A percentile compares a stretch with the other conserved stretches of the same genome.
These are phyloP conservation scores for Hyperoplus immaculatus DNA, from an alignment of 2,797 vertebrate species.

Conservation along the genomic window DNA sequence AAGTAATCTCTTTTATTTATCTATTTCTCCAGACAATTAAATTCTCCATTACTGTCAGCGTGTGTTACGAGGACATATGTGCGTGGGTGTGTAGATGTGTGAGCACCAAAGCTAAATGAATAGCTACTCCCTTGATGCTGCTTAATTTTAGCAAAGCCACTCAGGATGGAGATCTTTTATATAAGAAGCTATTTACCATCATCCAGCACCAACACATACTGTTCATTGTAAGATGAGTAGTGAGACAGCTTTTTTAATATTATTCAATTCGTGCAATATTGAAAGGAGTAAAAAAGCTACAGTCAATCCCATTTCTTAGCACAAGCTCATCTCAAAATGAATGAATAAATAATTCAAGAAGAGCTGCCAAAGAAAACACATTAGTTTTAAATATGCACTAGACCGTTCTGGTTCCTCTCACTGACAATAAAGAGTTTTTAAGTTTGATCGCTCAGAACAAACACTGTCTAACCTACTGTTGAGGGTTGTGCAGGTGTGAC, in stretches of 20 bases:
- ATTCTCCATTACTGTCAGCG: slow-evolving; percentile 68
- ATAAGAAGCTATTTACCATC: slow-evolving; percentile 51
- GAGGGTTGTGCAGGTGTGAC: slow-evolving; percentile 10
- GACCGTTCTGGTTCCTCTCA: slow-evolving; percentile 17
- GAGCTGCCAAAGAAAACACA: slow-evolving; percentile 22
- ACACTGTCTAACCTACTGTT: neutral
- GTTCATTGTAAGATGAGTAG: slow-evolving; percentile 21
- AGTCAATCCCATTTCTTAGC: slow-evolving; percentile 37
- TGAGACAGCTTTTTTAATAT: slow-evolving; percentile 9
- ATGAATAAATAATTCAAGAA: slow-evolving; percentile 47
- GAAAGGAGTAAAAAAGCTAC: neutral
- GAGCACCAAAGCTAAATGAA: slow-evolving; percentile 61
- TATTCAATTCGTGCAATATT: too few relatives aligned
- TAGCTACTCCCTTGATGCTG: slow-evolving; percentile 59
- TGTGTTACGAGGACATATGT: slow-evolving; percentile 70
- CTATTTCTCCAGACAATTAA: slow-evolving; percentile 71
- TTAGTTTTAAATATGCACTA: slow-evolving; percentile 34
- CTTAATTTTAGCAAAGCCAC: slow-evolving; percentile 59
- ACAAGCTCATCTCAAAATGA: slow-evolving; percentile 10
- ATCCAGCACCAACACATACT: neutral
- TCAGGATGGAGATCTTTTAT: slow-evolving; percentile 42
- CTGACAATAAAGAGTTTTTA: slow-evolving; percentile 26
- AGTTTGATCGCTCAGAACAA: slow-evolving; percentile 24
- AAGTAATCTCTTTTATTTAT: slow-evolving; percentile 73
- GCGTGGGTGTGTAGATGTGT: slow-evolving; percentile 63